Conservation (phyloP, 2,888 invertebrate species). For the Euproctis similis region DNA sequence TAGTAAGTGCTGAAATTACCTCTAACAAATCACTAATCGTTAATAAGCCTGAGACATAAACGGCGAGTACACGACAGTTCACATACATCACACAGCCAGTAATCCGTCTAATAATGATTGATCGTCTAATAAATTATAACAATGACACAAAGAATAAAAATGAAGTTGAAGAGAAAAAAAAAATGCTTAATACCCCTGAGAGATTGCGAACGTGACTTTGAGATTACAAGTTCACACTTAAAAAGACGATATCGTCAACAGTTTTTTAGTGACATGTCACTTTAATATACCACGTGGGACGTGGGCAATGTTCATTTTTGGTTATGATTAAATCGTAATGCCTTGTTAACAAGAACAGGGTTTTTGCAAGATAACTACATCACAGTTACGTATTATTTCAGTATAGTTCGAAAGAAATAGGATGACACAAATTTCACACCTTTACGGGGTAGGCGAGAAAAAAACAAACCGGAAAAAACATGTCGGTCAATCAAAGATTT, state of each 20-base stretch:
- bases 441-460: no score
- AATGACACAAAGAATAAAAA: constrained; percentile 8
- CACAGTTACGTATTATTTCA: neutral
- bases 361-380: constrained; percentile 9
- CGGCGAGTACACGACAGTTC: constrained; percentile 1
- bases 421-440: no score
- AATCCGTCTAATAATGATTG: constrained; percentile 17
- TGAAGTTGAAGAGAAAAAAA: constrained; percentile 14
- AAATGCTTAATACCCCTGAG: constrained; percentile 27
- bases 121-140: constrained; percentile 6
- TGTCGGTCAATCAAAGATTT: no score
- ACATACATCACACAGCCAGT: constrained; percentile 8
- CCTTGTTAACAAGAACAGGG: constrained; percentile 5
- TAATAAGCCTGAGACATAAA: constrained; percentile 6
- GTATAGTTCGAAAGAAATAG: no score
- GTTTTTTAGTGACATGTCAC: constrained; percentile 11
- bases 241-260: constrained; percentile 14
- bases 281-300: constrained; percentile 14
- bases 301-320: constrained; percentile 13
- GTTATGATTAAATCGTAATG: constrained; percentile 15
- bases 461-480: no score
- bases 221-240: constrained; percentile 31
- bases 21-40: constrained; percentile 10
- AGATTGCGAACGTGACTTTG: constrained; percentile 37
- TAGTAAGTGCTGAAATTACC: no score